These are phyloP conservation scores for Calycopis cecrops DNA, from an alignment of 1,140 invertebrate genomes.

Conservation along the genomic window DNA sequence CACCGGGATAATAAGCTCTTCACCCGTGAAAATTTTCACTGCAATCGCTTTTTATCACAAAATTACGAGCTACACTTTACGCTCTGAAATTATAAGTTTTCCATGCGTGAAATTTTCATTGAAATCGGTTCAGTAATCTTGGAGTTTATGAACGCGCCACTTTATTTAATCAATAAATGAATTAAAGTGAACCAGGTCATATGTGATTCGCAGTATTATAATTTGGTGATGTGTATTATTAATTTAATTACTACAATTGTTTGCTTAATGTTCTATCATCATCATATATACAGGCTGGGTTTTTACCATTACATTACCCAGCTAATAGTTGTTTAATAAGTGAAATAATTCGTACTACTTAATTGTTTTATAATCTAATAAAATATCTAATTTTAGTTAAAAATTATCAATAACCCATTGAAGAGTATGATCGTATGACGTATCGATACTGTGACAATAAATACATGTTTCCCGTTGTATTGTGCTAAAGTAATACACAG, in stretches of 20 bases:
- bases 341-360: no score
- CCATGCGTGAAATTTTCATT: constrained; percentile 28
- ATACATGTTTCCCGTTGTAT: no score
- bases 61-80: constrained; percentile 24
- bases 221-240: not conserved
- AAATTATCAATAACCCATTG: no score
- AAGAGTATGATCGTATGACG: no score
- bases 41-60: constrained; percentile 23
- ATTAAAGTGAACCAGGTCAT: constrained; percentile 16
- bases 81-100: constrained; percentile 25
- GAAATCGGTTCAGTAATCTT: constrained; percentile 28
- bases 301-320: no score
- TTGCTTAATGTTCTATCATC: not conserved
- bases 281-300: no score
- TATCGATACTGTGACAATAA: no score
- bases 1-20: constrained; percentile 17
- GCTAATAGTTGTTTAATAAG: no score
- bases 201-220: constrained; percentile 7
- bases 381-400: no score
- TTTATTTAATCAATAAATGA: constrained; percentile 29
- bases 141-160: constrained; percentile 26
- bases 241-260: no score
- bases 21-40: constrained; percentile 19
- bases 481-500: no score
- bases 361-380: no score